Percentiles rank a stretch among this genome's conserved stretches.
phyloP scores from a whole-genome alignment of 1,140 invertebrate genomes.

The Drosophila lini region DNA sequence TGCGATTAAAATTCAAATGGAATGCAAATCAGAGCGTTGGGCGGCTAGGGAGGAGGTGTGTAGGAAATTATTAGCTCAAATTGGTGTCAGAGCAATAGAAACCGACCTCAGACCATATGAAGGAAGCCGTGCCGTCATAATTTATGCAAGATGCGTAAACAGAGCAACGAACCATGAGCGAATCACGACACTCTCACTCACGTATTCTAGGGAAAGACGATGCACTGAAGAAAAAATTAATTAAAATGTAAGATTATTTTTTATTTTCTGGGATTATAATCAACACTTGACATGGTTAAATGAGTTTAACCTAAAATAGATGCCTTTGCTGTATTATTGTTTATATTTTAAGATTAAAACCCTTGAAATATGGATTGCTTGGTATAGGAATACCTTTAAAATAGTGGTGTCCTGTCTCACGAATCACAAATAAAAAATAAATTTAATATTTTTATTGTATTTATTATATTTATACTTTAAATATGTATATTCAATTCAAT shows the following conservation, averaged over 20 bases:
- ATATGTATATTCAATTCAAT: neutral
- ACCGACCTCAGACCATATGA: constrained; percentile 49
- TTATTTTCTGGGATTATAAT: neutral
- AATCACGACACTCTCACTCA: constrained; percentile 76
- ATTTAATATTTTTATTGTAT: neutral
- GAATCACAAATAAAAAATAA: neutral
- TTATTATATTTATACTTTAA: neutral
- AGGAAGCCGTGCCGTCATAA: constrained; percentile 61
- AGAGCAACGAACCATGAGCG: constrained; percentile 69
- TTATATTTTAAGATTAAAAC: neutral
- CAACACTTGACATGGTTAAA: no score
- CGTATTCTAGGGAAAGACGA: constrained; percentile 34
- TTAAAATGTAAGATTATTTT: neutral
- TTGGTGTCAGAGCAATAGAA: constrained; percentile 76
- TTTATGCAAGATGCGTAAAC: constrained; percentile 80
- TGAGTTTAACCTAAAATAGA: no score
- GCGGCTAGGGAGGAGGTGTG: constrained; percentile 16
- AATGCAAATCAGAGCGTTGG: constrained; percentile 73
- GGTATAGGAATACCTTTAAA: no score
- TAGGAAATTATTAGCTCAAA: constrained; percentile 79
- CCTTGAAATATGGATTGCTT: neutral
- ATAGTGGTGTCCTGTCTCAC: no score
- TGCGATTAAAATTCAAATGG: constrained; percentile 78
- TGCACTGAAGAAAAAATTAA: constrained; percentile 18
- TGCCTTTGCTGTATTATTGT: no score